Base-by-base conservation (phyloP, 64 coral and sea anemone genomes). In the Trachythela sp. region DNA sequence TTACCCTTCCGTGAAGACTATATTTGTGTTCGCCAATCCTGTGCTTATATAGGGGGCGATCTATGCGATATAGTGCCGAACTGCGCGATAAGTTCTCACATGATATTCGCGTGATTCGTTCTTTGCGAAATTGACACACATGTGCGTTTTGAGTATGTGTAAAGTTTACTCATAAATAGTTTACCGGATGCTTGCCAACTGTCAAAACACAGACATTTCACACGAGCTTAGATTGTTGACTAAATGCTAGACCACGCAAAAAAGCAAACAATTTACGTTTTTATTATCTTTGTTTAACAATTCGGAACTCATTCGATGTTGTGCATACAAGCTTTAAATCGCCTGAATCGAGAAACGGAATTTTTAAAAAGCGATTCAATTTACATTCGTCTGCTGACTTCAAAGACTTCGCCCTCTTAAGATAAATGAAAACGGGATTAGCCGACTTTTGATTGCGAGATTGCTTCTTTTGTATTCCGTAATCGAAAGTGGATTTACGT, bases 181-280 rank as follows among this genome's bases (percentile, higher is more conserved):
- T 80, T 80, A 37, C 75, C 37, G 31, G 75, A 80, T 80, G 20
- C 35, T 72, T 26, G 0, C 68, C 68, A 39, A 17, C 20, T 80
- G 75, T 80, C 75, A 35, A 8, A 80, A 80, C 75, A 80, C 33
- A 26, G 75, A 14, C 33, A 5, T 30, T 80, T 80, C 75, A 17
- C 31, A 80, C 31, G 37, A 39, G 27, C 30, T 36, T 30, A 80
- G 37, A 80, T 37, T 80, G 75, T 80, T 80, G 75, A 37, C 75
- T 34, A 80, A 80, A 35, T 29, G 9, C 31, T 1, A 80, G 75
- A 80, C 75, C 75, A 38, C 75, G 35, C 75, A 38, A 80, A 80
- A 64, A 39, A 80, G 33, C 75, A 80, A 80, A 80, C 75, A 80
- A 80, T 80, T 30, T 80, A 80, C 56, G 17, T 10, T 64, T 45